Base-by-base conservation (phyloP, 2,797 vertebrate species). In the Protosalanx chinensis region DNA sequence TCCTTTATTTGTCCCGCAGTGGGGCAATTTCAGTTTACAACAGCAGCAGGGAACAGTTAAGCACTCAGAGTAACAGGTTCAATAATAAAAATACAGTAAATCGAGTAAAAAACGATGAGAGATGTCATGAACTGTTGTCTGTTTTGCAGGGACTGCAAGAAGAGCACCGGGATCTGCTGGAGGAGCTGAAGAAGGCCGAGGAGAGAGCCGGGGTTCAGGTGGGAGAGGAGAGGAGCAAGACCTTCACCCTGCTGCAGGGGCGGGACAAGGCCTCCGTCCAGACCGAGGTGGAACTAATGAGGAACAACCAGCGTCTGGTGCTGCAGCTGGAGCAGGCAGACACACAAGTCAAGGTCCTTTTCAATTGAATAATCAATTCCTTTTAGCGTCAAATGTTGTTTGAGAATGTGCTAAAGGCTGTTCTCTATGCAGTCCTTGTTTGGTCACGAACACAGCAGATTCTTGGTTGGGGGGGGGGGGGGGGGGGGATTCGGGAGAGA, bases 311-410 rank as follows among this genome's bases (percentile, higher is more conserved):
- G 7, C 85, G 66, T 1, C 86, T 92, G 16, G 20, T 3, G 29
- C 74, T 81, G 7, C 80, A 89, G 74, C 78, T 94, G 23, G 88
- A 84, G 76, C 68, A 81, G 56, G 56, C 86, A 5, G 84, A 92
- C 4, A 79, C 86, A 41, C 70, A 90, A 35, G 51, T 85, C 62
- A 82, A 92, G 86, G 96, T 96, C 82, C 33, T 15, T 10, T 23
- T 41, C 20, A 46, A 27, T 58, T 16, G 16, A 62, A 5, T 12
- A 4, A 8, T 12, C 18, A 5, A 6, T 37, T 46, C 12, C 41
- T 41, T 49, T 51, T 35, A n/a, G 3, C 5, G 58, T 20, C 20
- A 6, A 23, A 13, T n/a, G 29, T 33, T 12, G 23, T 57, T 6
- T 3, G 12, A 60, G 12, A 0, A 0, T 1, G 58, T 53, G 13